A percentile compares a stretch with the other conserved stretches of the same genome.
These are phyloP conservation scores for Imbricaverruca yamaguchii DNA, from an alignment of 2,888 invertebrate species.

Conservation along the genomic window DNA sequence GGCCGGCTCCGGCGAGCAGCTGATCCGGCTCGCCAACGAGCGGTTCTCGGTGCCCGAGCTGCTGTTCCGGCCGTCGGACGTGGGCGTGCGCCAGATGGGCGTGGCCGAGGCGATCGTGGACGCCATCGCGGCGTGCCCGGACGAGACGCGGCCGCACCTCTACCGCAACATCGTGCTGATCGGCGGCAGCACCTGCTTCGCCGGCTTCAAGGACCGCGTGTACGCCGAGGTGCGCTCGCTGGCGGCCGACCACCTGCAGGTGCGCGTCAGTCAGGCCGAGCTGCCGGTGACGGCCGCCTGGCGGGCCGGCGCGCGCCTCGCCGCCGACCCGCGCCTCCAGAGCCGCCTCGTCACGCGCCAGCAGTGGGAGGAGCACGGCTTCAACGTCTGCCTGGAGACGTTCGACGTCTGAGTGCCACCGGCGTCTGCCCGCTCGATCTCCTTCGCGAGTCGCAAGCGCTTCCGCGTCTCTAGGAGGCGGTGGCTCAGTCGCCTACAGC, in stretches of 20 bases:
- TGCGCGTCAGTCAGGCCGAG: slow-evolving; percentile 61
- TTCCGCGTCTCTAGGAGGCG: too few relatives aligned
- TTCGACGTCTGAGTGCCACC: not conserved
- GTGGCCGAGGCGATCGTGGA: slow-evolving; percentile 80
- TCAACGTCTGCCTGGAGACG: slow-evolving; percentile 43
- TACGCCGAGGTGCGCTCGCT: slow-evolving; percentile 67
- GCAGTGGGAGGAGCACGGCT: slow-evolving; percentile 84
- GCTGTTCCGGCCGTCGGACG: slow-evolving; percentile 87
- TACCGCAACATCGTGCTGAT: slow-evolving; percentile 68
- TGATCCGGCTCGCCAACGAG: slow-evolving; percentile 82
- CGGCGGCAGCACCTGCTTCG: slow-evolving; percentile 72
- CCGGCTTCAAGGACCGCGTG: slow-evolving; percentile 73
- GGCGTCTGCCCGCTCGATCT: too few relatives aligned
- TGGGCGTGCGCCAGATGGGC: slow-evolving; percentile 85
- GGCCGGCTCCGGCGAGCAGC: slow-evolving; percentile 52
- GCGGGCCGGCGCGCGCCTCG: slow-evolving; percentile 74
- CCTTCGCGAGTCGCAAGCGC: too few relatives aligned
- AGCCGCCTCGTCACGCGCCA: slow-evolving; percentile 61
- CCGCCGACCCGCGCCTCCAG: slow-evolving; percentile 60
- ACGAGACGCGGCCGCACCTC: slow-evolving; percentile 63
- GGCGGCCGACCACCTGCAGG: slow-evolving; percentile 66
- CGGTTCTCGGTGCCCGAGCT: slow-evolving; percentile 91
- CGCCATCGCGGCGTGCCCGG: slow-evolving; percentile 64
- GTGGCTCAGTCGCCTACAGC: too few relatives aligned
- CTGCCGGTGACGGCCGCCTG: slow-evolving; percentile 72